Base-by-base conservation (phyloP, 2,113 vertebrate species). In the Myotis lucifugus region DNA sequence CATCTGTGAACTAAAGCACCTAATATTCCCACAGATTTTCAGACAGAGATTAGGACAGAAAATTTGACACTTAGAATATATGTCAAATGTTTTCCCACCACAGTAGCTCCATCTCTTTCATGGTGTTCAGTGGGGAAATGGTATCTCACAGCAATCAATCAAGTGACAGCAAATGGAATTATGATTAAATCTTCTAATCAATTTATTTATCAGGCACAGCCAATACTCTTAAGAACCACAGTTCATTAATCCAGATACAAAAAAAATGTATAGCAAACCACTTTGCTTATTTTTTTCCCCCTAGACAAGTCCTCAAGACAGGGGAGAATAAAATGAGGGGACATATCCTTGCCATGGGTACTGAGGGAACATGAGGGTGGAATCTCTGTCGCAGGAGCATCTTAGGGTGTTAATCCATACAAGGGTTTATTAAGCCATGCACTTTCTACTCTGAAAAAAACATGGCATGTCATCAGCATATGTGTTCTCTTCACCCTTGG, bases 211-310 rank as follows among this genome's bases (percentile, higher is more conserved):
- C 50, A 92, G 66, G 32, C 5, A 74, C 27, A 81, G 34, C 42
- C 81, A 79, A 4, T 86, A 50, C 59, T 78, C 18, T 73, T 56
- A n/a, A 64, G 34, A 87, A 46, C 91, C 70, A 34, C 32, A 86
- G 54, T 67, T 95, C 29, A 85, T 88, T 85, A 84, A 84, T 85
- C 50, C 73, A 92, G 8, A 11, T 25, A 90, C 37, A 70, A 29
- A 88, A n/a, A 56, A 37, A 61, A 40, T n/a, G n/a, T 52, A 17
- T 87, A 73, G 72, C 37, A 52, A 50, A 59, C 25, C 27, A 88
- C 29, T 86, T 8, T 61, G 37, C n/a, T 66, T 72, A 13, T 50
- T n/a, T 66, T 29, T 1, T 3, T 0, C 8, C 7, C 66, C 79
- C n/a, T 34, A 64, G 67, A 56, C 23, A 69, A 64, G 32, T 88